Conservation (phyloP, 64 coral and sea anemone genomes). For the Catalaphyllia jardinei region DNA sequence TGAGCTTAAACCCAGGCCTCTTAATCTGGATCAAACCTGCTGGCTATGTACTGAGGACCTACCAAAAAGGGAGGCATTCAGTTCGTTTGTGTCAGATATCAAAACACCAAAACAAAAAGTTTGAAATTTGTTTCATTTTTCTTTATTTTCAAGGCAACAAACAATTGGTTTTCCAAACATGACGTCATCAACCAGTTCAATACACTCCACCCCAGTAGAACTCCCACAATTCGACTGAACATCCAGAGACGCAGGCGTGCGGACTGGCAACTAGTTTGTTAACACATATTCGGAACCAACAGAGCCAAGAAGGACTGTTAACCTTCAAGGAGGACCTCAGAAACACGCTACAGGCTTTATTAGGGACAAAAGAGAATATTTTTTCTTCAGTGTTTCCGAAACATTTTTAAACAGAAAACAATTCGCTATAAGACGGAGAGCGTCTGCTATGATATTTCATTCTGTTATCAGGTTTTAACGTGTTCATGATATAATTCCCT, state of each 20-base stretch:
- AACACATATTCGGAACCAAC: background rate
- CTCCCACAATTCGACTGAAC: conserved; percentile 78
- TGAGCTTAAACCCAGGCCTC: too few relatives aligned
- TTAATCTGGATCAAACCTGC: too few relatives aligned
- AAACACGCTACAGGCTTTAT: background rate
- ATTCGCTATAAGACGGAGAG: too few relatives aligned
- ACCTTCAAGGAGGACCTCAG: background rate
- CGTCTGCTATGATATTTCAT: too few relatives aligned
- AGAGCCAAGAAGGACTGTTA: background rate
- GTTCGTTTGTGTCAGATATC: background rate
- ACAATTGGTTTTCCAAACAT: conserved; percentile 82
- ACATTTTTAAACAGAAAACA: too few relatives aligned
- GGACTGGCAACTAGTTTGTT: conserved; percentile 78
- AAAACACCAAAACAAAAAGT: background rate
- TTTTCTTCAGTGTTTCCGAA: too few relatives aligned
- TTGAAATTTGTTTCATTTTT: background rate
- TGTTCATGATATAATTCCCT: too few relatives aligned
- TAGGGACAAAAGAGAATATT: background rate
- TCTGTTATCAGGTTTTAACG: too few relatives aligned
- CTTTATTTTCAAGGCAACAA: conserved; percentile 57
- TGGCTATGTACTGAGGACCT: background rate
- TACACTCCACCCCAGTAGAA: conserved; percentile 82
- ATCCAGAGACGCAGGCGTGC: conserved; percentile 81
- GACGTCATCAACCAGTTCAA: conserved; percentile 88
- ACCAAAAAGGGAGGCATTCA: background rate